These are phyloP conservation scores for Corythornis leucogaster DNA, from an alignment of 2,797 vertebrate species.

Conservation along the genomic window DNA sequence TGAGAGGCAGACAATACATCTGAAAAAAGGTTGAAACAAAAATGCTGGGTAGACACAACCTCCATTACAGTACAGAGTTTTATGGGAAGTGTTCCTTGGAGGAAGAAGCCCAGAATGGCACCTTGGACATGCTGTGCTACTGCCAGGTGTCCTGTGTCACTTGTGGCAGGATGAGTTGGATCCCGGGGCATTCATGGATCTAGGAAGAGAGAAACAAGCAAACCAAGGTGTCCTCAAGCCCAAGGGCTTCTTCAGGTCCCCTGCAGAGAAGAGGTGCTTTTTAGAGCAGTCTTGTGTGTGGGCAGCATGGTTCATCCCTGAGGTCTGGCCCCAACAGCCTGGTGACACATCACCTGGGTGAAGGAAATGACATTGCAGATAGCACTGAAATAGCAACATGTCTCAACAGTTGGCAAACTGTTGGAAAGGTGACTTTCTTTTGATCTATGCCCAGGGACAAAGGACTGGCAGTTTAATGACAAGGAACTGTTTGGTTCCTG, in stretches of 20 bases:
- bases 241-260: not conserved
- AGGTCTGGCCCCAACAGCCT: not conserved
- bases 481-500: constrained; percentile 23
- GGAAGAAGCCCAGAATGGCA: not conserved
- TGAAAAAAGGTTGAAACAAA: not conserved
- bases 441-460: constrained; percentile 49
- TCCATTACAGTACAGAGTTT: not conserved
- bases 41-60: not conserved
- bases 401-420: constrained; percentile 37
- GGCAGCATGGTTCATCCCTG: not conserved
- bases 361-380: not conserved
- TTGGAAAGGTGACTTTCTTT: constrained; percentile 54
- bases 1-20: not conserved
- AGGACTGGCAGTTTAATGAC: constrained; percentile 16
- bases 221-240: not conserved
- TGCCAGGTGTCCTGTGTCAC: not conserved
- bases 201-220: not conserved
- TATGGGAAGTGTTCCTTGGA: not conserved
- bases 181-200: not conserved
- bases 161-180: not conserved
- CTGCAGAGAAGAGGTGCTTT: not conserved
- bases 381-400: not conserved
- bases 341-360: not conserved
- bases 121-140: not conserved
- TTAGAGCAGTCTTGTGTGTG: not conserved